Conservation (phyloP, 2,888 invertebrate species). For the Caenorhabditis virilis region DNA sequence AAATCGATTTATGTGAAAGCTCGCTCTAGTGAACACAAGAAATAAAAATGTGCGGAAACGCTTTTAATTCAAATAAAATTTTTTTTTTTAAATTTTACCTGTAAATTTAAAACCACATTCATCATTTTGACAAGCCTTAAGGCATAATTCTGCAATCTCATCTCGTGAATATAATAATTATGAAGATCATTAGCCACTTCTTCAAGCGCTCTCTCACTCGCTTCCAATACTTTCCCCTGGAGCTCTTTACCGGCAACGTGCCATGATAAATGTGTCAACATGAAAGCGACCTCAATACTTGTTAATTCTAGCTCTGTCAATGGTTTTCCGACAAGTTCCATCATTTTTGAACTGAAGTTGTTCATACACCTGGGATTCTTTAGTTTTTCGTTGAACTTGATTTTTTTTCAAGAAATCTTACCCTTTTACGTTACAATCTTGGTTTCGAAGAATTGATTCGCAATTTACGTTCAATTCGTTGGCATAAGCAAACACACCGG, state of each 20-base stretch:
- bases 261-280: constrained; percentile 41
- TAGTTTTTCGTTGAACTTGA: no score
- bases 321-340: constrained; percentile 36
- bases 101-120: constrained; percentile 43
- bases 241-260: constrained; percentile 39
- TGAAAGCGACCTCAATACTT: constrained; percentile 33
- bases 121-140: constrained; percentile 46
- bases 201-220: constrained; percentile 32
- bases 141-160: constrained; percentile 41
- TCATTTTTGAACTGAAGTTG: no score
- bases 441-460: no score
- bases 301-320: constrained; percentile 29
- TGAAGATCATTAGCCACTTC: constrained; percentile 38
- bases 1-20: neutral
- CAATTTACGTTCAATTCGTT: no score
- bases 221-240: constrained; percentile 27
- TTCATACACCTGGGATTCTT: no score
- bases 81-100: constrained; percentile 16
- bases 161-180: constrained; percentile 30
- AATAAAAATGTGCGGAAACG: neutral
- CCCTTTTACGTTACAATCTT: no score
- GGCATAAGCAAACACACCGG: constrained; percentile 16
- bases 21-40: neutral
- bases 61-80: neutral
- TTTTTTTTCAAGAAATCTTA: no score